A percentile compares a stretch with the other conserved stretches of the same genome.
Conservation (phyloP, 1,140 invertebrate species). For the Aradophagus sp. region DNA sequence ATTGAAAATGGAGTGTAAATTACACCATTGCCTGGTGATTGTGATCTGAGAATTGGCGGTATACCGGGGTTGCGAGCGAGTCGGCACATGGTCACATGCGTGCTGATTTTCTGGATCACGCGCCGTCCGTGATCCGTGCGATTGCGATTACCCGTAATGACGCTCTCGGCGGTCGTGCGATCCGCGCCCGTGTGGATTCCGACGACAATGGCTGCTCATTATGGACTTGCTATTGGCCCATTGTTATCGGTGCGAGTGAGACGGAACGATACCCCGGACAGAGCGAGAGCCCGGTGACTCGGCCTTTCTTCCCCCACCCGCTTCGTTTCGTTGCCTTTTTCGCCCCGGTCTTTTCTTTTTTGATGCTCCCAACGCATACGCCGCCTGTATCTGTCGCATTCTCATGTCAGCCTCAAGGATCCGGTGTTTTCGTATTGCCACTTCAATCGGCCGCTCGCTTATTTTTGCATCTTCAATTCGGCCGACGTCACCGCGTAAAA, state of each 20-base stretch:
- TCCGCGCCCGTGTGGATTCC: conserved; percentile 66
- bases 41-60: conserved; percentile 45
- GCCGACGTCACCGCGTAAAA: too few relatives aligned
- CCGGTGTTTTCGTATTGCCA: conserved; percentile 27
- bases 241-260: conserved; percentile 71
- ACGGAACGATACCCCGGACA: conserved; percentile 68
- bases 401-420: conserved; percentile 28
- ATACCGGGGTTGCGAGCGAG: conserved; percentile 33
- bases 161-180: conserved; percentile 65
- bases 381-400: conserved; percentile 31
- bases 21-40: conserved; percentile 24
- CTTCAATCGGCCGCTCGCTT: too few relatives aligned
- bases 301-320: too few relatives aligned
- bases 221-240: conserved; percentile 72
- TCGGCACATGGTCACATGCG: conserved; percentile 43
- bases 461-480: conserved; percentile 8
- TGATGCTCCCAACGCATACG: conserved; percentile 57
- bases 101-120: conserved; percentile 67
- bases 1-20: conserved; percentile 26
- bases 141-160: conserved; percentile 73
- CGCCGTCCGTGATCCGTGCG: conserved; percentile 63
- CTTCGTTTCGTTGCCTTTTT: too few relatives aligned
- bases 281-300: conserved; percentile 63
- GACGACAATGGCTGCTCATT: conserved; percentile 72
- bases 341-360: too few relatives aligned